Percentiles rank a stretch among this genome's conserved stretches.
phyloP scores from a whole-genome alignment of 2,888 invertebrate genomes.

The Limenitis arthemis region DNA sequence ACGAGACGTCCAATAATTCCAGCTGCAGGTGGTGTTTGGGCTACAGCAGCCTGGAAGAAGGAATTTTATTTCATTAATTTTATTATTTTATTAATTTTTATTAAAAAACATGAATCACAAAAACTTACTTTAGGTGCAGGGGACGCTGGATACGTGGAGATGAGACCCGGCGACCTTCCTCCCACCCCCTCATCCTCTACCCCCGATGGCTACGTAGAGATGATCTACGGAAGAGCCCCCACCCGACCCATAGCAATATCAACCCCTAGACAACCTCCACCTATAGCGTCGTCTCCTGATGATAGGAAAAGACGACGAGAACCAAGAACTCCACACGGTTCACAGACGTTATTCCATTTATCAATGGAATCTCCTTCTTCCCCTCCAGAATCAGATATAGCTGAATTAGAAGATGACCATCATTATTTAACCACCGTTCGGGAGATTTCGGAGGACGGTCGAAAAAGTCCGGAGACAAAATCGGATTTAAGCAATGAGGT shows the following conservation, averaged over 20 bases:
- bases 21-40: slow-evolving; percentile 43
- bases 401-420: slow-evolving; percentile 42
- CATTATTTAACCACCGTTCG: slow-evolving; percentile 39
- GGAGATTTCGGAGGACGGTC: slow-evolving; percentile 53
- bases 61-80: neutral
- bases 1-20: slow-evolving; percentile 37
- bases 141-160: slow-evolving; percentile 75
- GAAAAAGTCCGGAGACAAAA: slow-evolving; percentile 28
- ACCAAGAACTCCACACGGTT: slow-evolving; percentile 70
- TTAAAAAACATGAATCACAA: neutral
- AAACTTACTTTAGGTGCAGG: slow-evolving; percentile 37
- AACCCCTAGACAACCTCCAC: slow-evolving; percentile 28
- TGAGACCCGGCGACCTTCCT: slow-evolving; percentile 55
- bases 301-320: slow-evolving; percentile 39
- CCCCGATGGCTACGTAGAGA: slow-evolving; percentile 77
- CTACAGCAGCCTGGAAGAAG: slow-evolving; percentile 31
- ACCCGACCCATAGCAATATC: slow-evolving; percentile 78
- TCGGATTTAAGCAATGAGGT: slow-evolving; percentile 21
- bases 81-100: neutral
- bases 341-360: slow-evolving; percentile 78
- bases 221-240: slow-evolving; percentile 70
- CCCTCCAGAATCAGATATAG: slow-evolving; percentile 62
- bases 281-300: slow-evolving; percentile 30
- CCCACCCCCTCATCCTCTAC: slow-evolving; percentile 30
- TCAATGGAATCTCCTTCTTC: slow-evolving; percentile 75